These are phyloP conservation scores for Apis mellifera DNA, from an alignment of 1,140 invertebrate genomes.

Conservation along the genomic window Amel_HAv3.1 CM009936.2:6443501-6444000, in stretches of 20 bases:
- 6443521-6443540: not conserved
- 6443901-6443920: slow-evolving; percentile 62
- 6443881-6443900: slow-evolving; percentile 38
- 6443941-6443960: slow-evolving; percentile 43
- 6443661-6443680: too few species aligned
- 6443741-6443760: not conserved
- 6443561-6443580: not conserved
- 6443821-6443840: not conserved
- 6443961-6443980: slow-evolving; percentile 44
- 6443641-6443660: too few species aligned
- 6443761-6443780: not conserved
- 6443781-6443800: not conserved
- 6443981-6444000: slow-evolving; percentile 43
- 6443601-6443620: too few species aligned
- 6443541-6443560: not conserved
- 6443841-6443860: not conserved
- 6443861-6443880: slow-evolving; percentile 45
- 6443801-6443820: not conserved
- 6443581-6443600: too few species aligned
- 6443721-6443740: too few species aligned
- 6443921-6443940: slow-evolving; percentile 49
- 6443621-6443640: too few species aligned
- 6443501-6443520: not conserved
- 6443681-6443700: too few species aligned
- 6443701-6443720: too few species aligned